Base-by-base conservation (phyloP, 2,888 invertebrate genomes). In the Drymonia ruficornis region DNA sequence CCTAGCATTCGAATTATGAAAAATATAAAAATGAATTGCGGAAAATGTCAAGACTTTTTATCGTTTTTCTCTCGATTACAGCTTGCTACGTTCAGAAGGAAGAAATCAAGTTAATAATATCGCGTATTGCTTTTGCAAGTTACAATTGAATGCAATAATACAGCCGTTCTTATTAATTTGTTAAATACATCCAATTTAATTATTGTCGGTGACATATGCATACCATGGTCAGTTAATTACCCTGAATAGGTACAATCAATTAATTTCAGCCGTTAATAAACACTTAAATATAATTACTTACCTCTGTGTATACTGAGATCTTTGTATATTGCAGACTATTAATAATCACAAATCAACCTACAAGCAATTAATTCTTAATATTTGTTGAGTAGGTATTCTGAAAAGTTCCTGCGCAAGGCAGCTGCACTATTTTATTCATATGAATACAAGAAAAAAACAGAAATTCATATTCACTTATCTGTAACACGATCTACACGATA, bases 1-100 rank as follows among this genome's bases (percentile, higher is more conserved):
- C 74, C 59, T 67, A 67, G 64, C 63, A 67, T 63, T 68, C 57
- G 61, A 57, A 40, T 40, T 40, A 40, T 16, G 8, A 40, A 40
- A 40, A 40, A 16, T 2, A 38, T n/a, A 7, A 36, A 36, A 4
- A 36, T 11, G 4, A 36, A n/a, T n/a, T 13, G n/a, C 0, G 1
- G 3, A 5, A n/a, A n/a, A 13, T 36, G n/a, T 4, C 5, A 1
- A 4, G n/a, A n/a, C 5, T 11, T n/a, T 36, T 7, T 9, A 34
- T n/a, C n/a, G n/a, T 11, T 34, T 34, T 28, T 28, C 28, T 7
- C 28, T 34, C 31, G n/a, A 34, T 34, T 8, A 7, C 31, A 34
- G 3, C 11, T 11, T 28, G 28, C 28, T 28, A 8, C 28, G 28
- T 28, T 28, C 28, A 28, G 8, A 7, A 8, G 8, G 8, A 7